A percentile compares a stretch with the other conserved stretches of the same genome.
Conservation (phyloP, 1,140 invertebrate genomes). For the Apocrypta bakeri region DNA sequence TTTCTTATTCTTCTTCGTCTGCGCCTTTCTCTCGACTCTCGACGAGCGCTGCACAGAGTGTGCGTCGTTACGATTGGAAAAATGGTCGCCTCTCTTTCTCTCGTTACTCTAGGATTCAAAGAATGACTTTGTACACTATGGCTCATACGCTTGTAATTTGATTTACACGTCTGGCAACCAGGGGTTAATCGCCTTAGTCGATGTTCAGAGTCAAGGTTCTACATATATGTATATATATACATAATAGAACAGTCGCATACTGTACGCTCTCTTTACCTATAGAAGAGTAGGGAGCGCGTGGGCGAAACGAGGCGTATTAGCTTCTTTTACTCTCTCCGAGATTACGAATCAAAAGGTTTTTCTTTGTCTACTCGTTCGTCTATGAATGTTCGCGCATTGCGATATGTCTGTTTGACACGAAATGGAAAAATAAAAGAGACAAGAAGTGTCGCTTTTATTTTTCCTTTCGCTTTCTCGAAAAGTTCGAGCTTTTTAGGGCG, state of each 20-base stretch:
- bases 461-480: no score
- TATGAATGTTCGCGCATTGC: no score
- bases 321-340: background rate
- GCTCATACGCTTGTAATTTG: background rate
- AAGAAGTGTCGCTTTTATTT: no score
- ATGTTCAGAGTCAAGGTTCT: background rate
- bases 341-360: background rate
- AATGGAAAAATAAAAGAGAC: no score
- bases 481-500: no score
- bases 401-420: no score
- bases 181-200: background rate
- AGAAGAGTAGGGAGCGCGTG: no score
- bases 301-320: no score
- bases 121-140: background rate
- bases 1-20: conserved; percentile 1
- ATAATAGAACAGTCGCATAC: no score
- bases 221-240: background rate
- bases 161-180: background rate
- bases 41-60: background rate
- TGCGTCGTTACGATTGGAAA: background rate
- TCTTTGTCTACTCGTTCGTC: background rate
- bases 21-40: background rate
- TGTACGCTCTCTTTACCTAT: no score
- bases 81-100: background rate
- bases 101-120: background rate